Evolutionary conservation across 2,888 invertebrate genomes (phyloP), one percentile per base, ranked within the genome.

Genomic region (Hermodice carunculata): DNA sequence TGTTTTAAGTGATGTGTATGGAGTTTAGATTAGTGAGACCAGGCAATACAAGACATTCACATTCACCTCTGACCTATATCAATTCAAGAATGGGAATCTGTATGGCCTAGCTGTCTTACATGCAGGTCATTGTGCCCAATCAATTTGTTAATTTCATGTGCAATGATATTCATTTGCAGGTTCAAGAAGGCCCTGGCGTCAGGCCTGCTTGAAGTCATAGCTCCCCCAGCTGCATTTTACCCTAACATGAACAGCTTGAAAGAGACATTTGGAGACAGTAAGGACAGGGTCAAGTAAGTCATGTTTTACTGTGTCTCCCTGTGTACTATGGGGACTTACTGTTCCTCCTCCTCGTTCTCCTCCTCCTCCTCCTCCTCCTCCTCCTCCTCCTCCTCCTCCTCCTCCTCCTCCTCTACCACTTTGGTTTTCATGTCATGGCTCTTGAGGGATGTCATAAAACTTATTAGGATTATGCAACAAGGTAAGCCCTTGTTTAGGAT

Each of bases 121-220:
- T n/a, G n/a, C n/a, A n/a, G n/a, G n/a, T n/a, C n/a, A n/a, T n/a
- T n/a, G n/a, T n/a, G n/a, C n/a, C n/a, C n/a, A n/a, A n/a, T n/a
- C n/a, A n/a, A n/a, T n/a, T n/a, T n/a, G n/a, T n/a, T n/a, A n/a
- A n/a, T n/a, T n/a, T n/a, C n/a, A n/a, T n/a, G n/a, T n/a, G 17
- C 11, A 14, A 17, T 14, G 37, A 37, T 37, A 8, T 22, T 68
- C 17, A 22, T 53, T 73, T 73, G 32, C 76, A 94, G 94, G 79
- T 95, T 96, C 85, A 89, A 91, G 1, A 87, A 88, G 34, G 91
- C 93, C 73, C 89, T 94, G 17, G 91, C 92, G 64, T 89, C 89
- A 61, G 96, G 97, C 24, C 88, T 96, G 11, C 91, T 98, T 51
- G 97, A 98, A 85, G 91, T 98, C 11, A 89, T 98, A 56, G 90